These are phyloP conservation scores for Leptinotarsa undecemlineata DNA, from an alignment of 1,140 invertebrate species.

Conservation along the genomic window DNA sequence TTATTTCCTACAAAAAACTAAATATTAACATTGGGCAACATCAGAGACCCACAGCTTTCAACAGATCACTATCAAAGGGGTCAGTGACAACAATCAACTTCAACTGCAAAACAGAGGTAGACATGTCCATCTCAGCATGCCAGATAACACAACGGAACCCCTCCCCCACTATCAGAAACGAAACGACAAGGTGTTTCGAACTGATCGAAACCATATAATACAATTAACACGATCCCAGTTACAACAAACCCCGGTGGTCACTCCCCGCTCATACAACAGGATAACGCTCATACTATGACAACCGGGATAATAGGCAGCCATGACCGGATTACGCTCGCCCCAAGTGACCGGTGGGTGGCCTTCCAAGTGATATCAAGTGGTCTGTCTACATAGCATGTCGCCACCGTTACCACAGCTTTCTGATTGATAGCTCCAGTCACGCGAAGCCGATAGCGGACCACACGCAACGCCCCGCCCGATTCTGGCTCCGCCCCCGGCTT, in stretches of 20 bases:
- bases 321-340: slow-evolving; percentile 42
- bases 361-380: slow-evolving; percentile 52
- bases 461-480: slow-evolving; percentile 40
- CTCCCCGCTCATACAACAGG: slow-evolving; percentile 15
- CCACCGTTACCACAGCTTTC: slow-evolving; percentile 53
- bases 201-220: slow-evolving; percentile 9
- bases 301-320: slow-evolving; percentile 44
- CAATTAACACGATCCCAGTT: slow-evolving; percentile 5
- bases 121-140: too few species aligned
- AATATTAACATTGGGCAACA: too few species aligned
- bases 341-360: slow-evolving; percentile 50
- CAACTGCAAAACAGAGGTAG: too few species aligned
- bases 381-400: slow-evolving; percentile 55
- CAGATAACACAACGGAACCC: too few species aligned
- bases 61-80: too few species aligned
- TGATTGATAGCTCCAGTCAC: slow-evolving; percentile 55
- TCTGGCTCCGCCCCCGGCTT: slow-evolving; percentile 18
- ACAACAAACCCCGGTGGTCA: slow-evolving; percentile 2
- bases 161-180: not conserved
- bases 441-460: slow-evolving; percentile 53
- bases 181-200: not conserved
- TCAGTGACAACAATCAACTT: too few species aligned
- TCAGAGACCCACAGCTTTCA: too few species aligned
- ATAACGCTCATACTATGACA: slow-evolving; percentile 25
- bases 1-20: too few species aligned